Percentiles rank a stretch among this genome's conserved stretches.
These are phyloP conservation scores for Toxotes lorentzi DNA, from an alignment of 2,797 vertebrate genomes.

Conservation along the genomic window DNA sequence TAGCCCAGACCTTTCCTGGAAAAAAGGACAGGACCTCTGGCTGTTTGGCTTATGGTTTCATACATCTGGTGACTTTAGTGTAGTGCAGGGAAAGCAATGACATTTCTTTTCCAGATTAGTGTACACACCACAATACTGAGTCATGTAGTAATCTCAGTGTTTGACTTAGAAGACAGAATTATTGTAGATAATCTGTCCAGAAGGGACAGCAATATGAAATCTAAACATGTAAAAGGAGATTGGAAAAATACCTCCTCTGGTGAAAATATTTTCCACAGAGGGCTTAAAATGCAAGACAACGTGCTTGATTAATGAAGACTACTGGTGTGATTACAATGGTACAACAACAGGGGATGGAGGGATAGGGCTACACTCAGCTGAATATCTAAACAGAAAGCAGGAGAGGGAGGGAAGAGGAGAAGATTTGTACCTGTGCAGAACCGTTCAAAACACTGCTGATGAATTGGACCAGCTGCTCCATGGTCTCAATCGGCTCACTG, in stretches of 20 bases:
- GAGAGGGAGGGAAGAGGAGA: slow-evolving; percentile 14
- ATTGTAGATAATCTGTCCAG: slow-evolving; percentile 66
- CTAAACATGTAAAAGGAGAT: slow-evolving; percentile 72
- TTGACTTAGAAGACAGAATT: slow-evolving; percentile 49
- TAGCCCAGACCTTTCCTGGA: slow-evolving; percentile 63
- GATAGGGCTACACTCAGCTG: slow-evolving; percentile 21
- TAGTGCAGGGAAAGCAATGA: slow-evolving; percentile 23
- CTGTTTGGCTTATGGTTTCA: slow-evolving; percentile 72
- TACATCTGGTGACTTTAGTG: slow-evolving; percentile 66
- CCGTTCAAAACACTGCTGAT: slow-evolving; percentile 94
- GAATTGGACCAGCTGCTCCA: slow-evolving; percentile 94
- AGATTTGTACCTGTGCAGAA: slow-evolving; percentile 87
- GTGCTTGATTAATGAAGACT: slow-evolving; percentile 73
- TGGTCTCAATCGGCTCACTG: slow-evolving; percentile 84
- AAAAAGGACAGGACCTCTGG: slow-evolving; percentile 59
- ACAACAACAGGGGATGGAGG: slow-evolving; percentile 41
- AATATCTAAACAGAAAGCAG: slow-evolving; percentile 55
- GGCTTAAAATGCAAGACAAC: slow-evolving; percentile 68
- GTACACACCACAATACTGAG: slow-evolving; percentile 22
- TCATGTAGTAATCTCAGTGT: slow-evolving; percentile 64
- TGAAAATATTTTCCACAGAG: slow-evolving; percentile 43
- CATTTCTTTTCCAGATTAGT: slow-evolving; percentile 62
- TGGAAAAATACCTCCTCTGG: slow-evolving; percentile 62
- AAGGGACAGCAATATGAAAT: slow-evolving; percentile 52
- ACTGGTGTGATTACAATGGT: slow-evolving; percentile 70